phyloP scores from a whole-genome alignment of 1,140 invertebrate species.

The Mizuhopecten yessoensis region DNA sequence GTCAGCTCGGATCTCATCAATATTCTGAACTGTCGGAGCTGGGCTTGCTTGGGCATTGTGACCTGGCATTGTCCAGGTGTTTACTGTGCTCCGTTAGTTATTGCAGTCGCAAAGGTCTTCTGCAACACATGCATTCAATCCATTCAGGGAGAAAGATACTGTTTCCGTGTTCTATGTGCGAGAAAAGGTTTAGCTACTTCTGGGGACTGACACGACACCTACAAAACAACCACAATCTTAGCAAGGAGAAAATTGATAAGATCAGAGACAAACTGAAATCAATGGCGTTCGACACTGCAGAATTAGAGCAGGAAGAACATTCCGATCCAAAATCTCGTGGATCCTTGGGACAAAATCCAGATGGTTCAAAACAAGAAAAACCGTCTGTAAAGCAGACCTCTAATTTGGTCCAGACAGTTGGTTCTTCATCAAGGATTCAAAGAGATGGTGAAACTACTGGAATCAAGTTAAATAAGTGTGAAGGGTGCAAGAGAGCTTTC shows the following conservation, averaged over 20 bases:
- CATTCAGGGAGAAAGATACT: constrained; percentile 74
- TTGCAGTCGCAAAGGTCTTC: constrained; percentile 75
- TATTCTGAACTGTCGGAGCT: constrained; percentile 51
- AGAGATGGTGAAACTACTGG: neutral
- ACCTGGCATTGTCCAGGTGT: constrained; percentile 61
- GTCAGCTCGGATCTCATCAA: constrained; percentile 48
- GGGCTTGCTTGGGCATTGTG: constrained; percentile 54
- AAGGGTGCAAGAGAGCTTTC: constrained; percentile 65
- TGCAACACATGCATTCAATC: constrained; percentile 78
- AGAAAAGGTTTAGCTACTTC: constrained; percentile 79
- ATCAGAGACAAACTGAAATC: constrained; percentile 73
- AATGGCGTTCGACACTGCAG: constrained; percentile 54
- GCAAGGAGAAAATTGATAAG: constrained; percentile 76
- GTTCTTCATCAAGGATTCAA: neutral
- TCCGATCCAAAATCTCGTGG: neutral
- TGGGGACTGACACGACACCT: constrained; percentile 80
- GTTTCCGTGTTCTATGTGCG: constrained; percentile 81
- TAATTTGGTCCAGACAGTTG: neutral
- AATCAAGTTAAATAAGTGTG: constrained; percentile 62
- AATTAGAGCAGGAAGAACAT: constrained; percentile 3
- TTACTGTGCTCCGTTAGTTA: constrained; percentile 75
- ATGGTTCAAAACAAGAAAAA: neutral
- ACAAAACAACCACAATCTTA: constrained; percentile 79
- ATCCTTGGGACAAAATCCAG: neutral
- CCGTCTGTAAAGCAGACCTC: neutral